Base-by-base conservation (phyloP, 2,797 vertebrate species). In the Acanthurus lineatus region DNA sequence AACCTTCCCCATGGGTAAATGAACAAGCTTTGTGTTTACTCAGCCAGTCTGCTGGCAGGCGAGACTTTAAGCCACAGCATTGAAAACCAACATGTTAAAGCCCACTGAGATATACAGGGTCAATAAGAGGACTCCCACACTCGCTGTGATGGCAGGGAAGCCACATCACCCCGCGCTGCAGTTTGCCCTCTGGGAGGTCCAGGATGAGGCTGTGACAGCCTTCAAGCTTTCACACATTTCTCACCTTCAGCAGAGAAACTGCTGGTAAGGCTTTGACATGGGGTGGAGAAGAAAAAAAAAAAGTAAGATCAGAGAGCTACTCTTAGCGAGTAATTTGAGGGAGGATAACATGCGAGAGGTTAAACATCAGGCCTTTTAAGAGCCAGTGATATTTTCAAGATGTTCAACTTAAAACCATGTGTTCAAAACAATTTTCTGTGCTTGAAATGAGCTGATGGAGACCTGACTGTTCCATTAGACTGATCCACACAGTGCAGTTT, bases 211-310 rank as follows among this genome's bases (percentile, higher is more conserved):
- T 75, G 59, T 32, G 79, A 83, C 77, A 84, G 83, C 71, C 88
- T 85, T 79, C 67, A 69, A 70, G 85, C 82, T 84, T 70, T 92
- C 80, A 89, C 83, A 89, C 83, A 89, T 73, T 90, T 93, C 84
- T 89, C 92, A 92, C 84, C 86, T 84, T 87, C 62, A 49, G 16
- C 69, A 68, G 62, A 73, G 42, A 87, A 88, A 73, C 78, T 56
- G 61, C 52, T 57, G 65, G 62, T 69, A 45, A 72, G 73, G 65
- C 45, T 88, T 20, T 61, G 68, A 79, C 72, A 63, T 32, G 60
- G 57, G 19, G 60, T 16, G 35, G 38, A 48, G 7, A 66, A 38
- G 4, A 19, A 25, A 72, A 25, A 67, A 15, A 44, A 40, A 20
- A 73, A 20, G 22, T 48, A 60, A 56, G 19, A 84, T 69, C 10